A percentile compares a stretch with the other conserved stretches of the same genome.
Conservation (phyloP, 2,888 invertebrate genomes). For the Trissolcus brochymenae region DNA sequence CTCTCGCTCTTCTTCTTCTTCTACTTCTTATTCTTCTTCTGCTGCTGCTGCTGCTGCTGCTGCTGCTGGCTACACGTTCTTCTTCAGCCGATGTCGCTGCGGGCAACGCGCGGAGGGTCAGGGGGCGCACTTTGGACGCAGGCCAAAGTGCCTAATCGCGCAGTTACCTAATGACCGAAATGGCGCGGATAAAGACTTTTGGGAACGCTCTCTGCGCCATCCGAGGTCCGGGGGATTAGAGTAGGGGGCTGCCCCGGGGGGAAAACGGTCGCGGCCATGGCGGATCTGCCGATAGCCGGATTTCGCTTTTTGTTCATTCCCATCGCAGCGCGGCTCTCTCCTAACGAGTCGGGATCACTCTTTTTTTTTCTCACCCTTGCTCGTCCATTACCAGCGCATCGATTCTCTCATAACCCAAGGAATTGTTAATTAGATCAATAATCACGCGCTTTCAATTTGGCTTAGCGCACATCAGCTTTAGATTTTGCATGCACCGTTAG, state of each 20-base stretch:
- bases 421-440: no score
- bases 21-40: no score
- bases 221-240: conserved; percentile 16
- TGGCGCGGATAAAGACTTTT: conserved; percentile 52
- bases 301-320: conserved; percentile 16
- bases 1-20: conserved; percentile 9
- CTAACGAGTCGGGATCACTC: no score
- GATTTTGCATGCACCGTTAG: no score
- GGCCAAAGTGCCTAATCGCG: conserved; percentile 53
- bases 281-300: conserved; percentile 12
- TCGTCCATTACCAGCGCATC: no score
- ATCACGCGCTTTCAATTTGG: no score
- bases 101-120: conserved; percentile 9
- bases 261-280: conserved; percentile 6
- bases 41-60: no score
- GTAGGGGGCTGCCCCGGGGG: neutral
- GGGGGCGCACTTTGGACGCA: conserved; percentile 40
- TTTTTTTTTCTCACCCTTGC: no score
- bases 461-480: no score
- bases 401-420: no score
- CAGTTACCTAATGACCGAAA: conserved; percentile 54
- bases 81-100: conserved; percentile 5
- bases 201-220: conserved; percentile 1
- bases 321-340: neutral
- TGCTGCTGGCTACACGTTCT: neutral